phyloP scores from a whole-genome alignment of 2,797 vertebrate species.

The Menidia menidia region DNA sequence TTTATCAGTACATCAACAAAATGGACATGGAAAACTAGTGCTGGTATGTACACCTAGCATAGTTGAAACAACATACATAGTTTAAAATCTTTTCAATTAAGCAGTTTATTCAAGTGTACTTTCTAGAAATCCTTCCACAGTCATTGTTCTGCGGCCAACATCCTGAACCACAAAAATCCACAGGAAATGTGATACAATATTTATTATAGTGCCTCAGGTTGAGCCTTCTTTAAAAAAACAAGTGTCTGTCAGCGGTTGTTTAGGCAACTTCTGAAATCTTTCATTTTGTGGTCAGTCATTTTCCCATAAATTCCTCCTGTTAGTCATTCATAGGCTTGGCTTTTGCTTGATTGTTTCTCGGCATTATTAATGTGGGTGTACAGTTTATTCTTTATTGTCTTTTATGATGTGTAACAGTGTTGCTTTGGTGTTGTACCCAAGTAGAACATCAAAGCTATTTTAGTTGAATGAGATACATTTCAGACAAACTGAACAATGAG shows the following conservation, averaged over 20 bases:
- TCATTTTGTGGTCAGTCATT: constrained; percentile 65
- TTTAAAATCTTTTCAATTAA: constrained; percentile 64
- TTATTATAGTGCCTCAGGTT: constrained; percentile 81
- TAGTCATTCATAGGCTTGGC: constrained; percentile 73
- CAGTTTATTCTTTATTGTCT: constrained; percentile 52
- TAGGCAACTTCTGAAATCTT: constrained; percentile 49
- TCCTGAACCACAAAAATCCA: constrained; percentile 62
- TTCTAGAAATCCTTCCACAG: constrained; percentile 59
- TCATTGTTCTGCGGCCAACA: constrained; percentile 67
- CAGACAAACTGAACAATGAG: constrained; percentile 51
- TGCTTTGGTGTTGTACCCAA: constrained; percentile 45
- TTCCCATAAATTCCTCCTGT: constrained; percentile 65
- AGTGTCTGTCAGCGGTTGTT: constrained; percentile 72
- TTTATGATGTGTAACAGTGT: constrained; percentile 67
- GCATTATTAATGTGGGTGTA: constrained; percentile 52
- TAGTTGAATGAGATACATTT: constrained; percentile 65
- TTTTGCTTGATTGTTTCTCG: constrained; percentile 48
- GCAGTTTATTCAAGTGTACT: constrained; percentile 43
- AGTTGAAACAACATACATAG: constrained; percentile 49
- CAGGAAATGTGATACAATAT: constrained; percentile 79
- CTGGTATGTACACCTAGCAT: constrained; percentile 28
- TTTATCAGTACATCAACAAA: constrained; percentile 27
- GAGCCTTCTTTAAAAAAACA: constrained; percentile 54
- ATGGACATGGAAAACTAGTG: constrained; percentile 34
- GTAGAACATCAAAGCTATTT: constrained; percentile 62